Base-by-base conservation (phyloP, 2,888 invertebrate genomes). In the Cheilosia pagana region DNA sequence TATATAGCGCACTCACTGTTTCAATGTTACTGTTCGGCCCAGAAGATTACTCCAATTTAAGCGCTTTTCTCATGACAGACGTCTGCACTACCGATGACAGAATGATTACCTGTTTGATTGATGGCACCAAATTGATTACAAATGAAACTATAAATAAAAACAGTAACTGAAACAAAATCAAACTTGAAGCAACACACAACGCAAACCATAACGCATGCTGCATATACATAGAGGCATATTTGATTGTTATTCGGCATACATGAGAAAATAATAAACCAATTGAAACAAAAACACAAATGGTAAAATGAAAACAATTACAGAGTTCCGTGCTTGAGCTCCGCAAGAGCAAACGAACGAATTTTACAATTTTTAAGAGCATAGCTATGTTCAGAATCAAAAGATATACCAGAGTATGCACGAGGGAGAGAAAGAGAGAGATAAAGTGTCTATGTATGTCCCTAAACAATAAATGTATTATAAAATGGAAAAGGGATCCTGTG, bases 311-410 rank as follows among this genome's bases (percentile, higher is more conserved):
- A 70, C 35, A 50, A 68, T 68, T 70, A 74, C 78, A 83, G 78
- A 83, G 70, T 83, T 63, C 74, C 82, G 50, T 67, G 59, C n/a
- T 14, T 31, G 28, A 43, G 28, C 48, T 63, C 60, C 60, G 65
- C 76, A 16, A 21, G 28, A 71, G 53, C 81, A 77, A 16, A 16
- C 2, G 76, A 43, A 23, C 10, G 21, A 52, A 25, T 21, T 28
- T 53, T 55, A 12, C 14, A 19, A 62, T 25, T 50, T 72, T 19
- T 10, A 1, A 35, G 12, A 12, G 50, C 23, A 5, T 6, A 23
- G 25, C 48, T 75, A 78, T 83, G 83, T 83, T 83, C 83, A 83
- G 83, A 83, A 83, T 83, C 83, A 83, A 83, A 83, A 83, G 78
- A 74, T 70, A 57, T 62, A 71, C 35, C 60, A 71, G 31, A 72